Evolutionary conservation across 2,797 vertebrate species (phyloP), one percentile per base, ranked within the genome.

Genomic region (Acrossocheilus fasciatus): DNA sequence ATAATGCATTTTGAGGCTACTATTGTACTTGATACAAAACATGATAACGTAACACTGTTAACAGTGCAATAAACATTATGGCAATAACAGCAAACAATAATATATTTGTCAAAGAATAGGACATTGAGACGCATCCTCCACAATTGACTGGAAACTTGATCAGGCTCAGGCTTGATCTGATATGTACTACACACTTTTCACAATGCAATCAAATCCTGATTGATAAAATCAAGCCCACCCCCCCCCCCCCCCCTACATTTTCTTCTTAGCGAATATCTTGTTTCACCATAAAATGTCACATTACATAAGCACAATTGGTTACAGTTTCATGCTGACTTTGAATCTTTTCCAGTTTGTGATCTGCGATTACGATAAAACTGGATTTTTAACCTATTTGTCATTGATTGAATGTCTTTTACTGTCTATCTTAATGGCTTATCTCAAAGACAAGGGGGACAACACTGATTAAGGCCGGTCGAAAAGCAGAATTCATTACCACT

Each of bases 401-500:
- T 69, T 84, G 79, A 86, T 18, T 54, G 41, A 64, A 70, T 74
- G 41, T 88, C 74, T 79, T 77, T 76, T 74, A 50, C 52, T 54
- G 39, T 68, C 34, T 20, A 54, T 64, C 86, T 26, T 57, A 77
- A 50, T n/a, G 72, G 72, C 59, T 82, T 69, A 83, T 68, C 80
- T 83, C 75, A 66, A 81, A 70, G 34, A 74, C 54, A 83, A 66
- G 14, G 47, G 41, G 34, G 57, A 54, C 74, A 82, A 73, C n/a
- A 77, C 80, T 73, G 66, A 88, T 86, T 88, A 88, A 64, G 54
- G 74, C 64, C 20, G 43, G 41, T 79, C 54, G 47, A 41, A 39
- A 15, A 72, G 76, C 52, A 72, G 72, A 59, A 86, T 81, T 87
- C 69, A 82, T 80, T 76, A 88, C 30, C 30, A 36, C 57, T 82